Percentiles rank a stretch among this genome's conserved stretches.
These are phyloP conservation scores for Platycheirus rosarum DNA, from an alignment of 2,888 invertebrate genomes.

Conservation along the genomic window DNA sequence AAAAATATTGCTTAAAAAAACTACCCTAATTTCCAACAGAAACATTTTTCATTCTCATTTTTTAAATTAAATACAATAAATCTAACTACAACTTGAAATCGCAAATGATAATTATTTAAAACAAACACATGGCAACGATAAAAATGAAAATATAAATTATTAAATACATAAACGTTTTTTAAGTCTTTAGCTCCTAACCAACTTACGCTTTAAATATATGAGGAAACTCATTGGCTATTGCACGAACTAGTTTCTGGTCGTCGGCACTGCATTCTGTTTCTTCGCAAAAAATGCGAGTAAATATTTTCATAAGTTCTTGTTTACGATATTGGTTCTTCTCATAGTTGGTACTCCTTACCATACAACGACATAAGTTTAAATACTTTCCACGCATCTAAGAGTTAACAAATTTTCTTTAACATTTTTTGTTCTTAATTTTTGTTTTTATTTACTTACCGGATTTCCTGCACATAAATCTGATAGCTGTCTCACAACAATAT, in stretches of 20 bases:
- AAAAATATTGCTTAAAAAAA: constrained; percentile 1
- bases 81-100: not conserved
- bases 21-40: too few species aligned
- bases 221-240: constrained; percentile 93
- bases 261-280: constrained; percentile 89
- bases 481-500: constrained; percentile 95
- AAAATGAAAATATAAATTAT: constrained; percentile 17
- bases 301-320: constrained; percentile 92
- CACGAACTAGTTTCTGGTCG: constrained; percentile 90
- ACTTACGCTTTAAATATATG: constrained; percentile 87
- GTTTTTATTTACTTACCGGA: constrained; percentile 84
- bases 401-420: constrained; percentile 56
- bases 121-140: constrained; percentile 54
- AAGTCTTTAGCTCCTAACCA: constrained; percentile 8
- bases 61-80: not conserved
- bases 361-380: constrained; percentile 90
- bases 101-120: constrained; percentile 30
- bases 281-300: constrained; percentile 93
- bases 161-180: constrained; percentile 6
- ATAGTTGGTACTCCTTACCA: constrained; percentile 92
- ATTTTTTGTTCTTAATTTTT: not conserved
- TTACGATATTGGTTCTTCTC: constrained; percentile 90
- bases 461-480: constrained; percentile 95
- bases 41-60: not conserved
- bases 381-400: constrained; percentile 89